Evolutionary conservation across 2,113 vertebrate genomes (phyloP).

Genomic region (Mustela lutreola): DNA sequence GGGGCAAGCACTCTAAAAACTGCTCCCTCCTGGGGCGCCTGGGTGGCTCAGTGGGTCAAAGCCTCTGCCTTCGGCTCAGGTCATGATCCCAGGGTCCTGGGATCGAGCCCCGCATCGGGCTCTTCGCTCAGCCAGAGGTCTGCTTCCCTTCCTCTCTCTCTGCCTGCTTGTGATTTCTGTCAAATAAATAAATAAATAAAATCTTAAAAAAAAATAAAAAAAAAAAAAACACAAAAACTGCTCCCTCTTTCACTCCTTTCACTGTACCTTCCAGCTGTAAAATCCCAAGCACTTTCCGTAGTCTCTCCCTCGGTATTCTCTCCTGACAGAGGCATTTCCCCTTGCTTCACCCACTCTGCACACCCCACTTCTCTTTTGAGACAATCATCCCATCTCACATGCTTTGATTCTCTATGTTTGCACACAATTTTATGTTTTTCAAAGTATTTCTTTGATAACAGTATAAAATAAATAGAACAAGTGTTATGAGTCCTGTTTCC

Average conservation of each 20-base stretch:
- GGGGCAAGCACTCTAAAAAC: neutral
- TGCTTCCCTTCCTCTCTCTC: too few species aligned
- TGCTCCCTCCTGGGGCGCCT: neutral
- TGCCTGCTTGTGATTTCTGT: too few species aligned
- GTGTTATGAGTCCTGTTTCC: neutral
- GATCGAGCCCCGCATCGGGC: too few species aligned
- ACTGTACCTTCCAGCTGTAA: neutral
- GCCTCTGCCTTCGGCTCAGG: too few species aligned
- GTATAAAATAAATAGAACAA: neutral
- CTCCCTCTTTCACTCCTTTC: neutral
- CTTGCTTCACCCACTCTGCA: neutral
- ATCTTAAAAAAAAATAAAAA: too few species aligned
- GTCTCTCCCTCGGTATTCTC: neutral
- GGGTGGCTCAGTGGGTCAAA: too few species aligned
- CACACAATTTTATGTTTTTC: neutral
- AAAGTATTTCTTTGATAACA: neutral
- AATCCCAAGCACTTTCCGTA: neutral
- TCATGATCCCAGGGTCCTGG: too few species aligned
- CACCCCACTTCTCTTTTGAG: neutral
- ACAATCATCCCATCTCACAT: neutral
- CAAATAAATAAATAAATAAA: too few species aligned
- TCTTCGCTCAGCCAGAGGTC: too few species aligned
- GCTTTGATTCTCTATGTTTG: neutral
- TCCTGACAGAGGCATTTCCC: neutral
- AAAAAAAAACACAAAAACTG: neutral